Evolutionary conservation across 2,797 vertebrate genomes (phyloP).

Genomic region (Luscinia luscinia): DNA sequence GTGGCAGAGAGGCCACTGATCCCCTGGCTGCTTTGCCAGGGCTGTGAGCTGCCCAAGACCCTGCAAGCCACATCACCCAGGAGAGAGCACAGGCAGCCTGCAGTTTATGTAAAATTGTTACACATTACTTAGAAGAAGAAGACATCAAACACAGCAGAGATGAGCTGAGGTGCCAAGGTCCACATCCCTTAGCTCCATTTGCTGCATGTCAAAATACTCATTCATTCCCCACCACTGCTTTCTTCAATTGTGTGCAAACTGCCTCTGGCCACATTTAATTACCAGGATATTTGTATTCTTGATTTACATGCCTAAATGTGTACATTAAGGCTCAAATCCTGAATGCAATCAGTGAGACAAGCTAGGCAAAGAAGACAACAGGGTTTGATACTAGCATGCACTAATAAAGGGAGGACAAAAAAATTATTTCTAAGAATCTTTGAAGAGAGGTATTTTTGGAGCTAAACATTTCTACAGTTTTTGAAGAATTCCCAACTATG

Average conservation of each 20-base stretch:
- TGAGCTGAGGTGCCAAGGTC: background rate
- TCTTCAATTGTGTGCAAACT: background rate
- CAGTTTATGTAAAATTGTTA: background rate
- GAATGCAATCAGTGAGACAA: background rate
- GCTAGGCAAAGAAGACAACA: background rate
- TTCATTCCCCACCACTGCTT: background rate
- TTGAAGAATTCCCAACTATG: background rate
- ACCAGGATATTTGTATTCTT: constrained; percentile 6
- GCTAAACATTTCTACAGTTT: background rate
- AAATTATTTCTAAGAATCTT: background rate
- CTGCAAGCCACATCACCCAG: background rate
- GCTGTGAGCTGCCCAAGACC: background rate
- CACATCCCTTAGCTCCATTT: background rate
- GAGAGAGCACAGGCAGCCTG: background rate
- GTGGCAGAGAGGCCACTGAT: background rate
- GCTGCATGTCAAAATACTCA: background rate
- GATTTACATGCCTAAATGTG: background rate
- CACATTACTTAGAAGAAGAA: background rate
- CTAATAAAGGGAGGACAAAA: background rate
- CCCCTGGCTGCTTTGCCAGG: rapidly evolving
- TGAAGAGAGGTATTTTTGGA: background rate
- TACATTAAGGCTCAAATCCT: background rate
- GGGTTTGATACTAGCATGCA: background rate
- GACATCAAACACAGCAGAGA: background rate
- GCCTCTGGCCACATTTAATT: constrained; percentile 11